Base-by-base conservation (phyloP, 2,888 invertebrate genomes). In the Argynnis bischoffii region DNA sequence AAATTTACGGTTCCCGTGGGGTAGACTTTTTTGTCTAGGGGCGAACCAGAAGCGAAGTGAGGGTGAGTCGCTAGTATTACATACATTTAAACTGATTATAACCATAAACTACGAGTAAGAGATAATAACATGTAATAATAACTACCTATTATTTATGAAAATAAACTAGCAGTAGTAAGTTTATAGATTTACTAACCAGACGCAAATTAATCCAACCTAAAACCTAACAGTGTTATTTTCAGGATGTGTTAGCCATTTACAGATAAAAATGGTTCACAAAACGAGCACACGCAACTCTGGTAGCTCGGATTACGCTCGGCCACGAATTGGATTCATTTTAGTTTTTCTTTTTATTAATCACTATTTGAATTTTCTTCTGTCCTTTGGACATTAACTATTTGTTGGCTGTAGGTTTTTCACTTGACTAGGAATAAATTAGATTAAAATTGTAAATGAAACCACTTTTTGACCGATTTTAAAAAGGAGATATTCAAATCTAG, bases 311-410 rank as follows among this genome's bases (percentile, higher is more conserved):
- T 66, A 61, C 54, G 48, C 48, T 48, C 60, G 66, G 59, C 72
- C 70, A 69, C 72, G 70, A 72, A 72, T 72, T 71, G 69, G 72
- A 69, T 67, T 69, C 66, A 66, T 69, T 51, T 59, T 47, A 54
- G 67, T 61, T 61, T 66, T 69, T 69, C 63, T 70, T 71, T 71
- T 73, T 70, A 69, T 67, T 66, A 65, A 69, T 67, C 63, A 64
- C 67, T 67, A 72, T 72, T 73, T 70, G 70, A 66, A 69, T 59
- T 63, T 72, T 72, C 63, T 70, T 65, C 41, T 53, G 48, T 50
- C 47, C 21, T 16, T 53, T 53, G 50, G 15, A 61, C n/a, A 16
- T n/a, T 35, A 35, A 51, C 5, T 61, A 35, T 41, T 51, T 61
- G 61, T 41, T 51, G 61, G 15, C 2, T 41, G 15, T 51, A 60